These are phyloP conservation scores for Sturnus vulgaris DNA, from an alignment of 2,113 vertebrate genomes.

Conservation along the genomic window DNA sequence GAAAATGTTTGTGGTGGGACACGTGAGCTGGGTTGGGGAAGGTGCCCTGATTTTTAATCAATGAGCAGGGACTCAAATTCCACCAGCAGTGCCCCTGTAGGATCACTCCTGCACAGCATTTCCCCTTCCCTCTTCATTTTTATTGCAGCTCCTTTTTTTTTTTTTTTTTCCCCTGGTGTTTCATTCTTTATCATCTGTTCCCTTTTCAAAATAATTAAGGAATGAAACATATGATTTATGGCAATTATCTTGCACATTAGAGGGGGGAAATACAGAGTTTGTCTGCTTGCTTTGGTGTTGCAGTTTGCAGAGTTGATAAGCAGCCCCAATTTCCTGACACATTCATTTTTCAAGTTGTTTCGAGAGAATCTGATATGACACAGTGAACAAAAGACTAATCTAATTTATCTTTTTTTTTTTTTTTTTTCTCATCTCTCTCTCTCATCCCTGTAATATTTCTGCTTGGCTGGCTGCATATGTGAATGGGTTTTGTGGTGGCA, in stretches of 20 bases:
- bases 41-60: background rate
- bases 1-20: background rate
- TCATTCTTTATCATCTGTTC: background rate
- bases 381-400: background rate
- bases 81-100: background rate
- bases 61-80: background rate
- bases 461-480: background rate
- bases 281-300: background rate
- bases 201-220: background rate
- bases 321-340: background rate
- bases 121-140: background rate
- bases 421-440: background rate
- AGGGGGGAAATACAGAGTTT: background rate
- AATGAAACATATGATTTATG: background rate
- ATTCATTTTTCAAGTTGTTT: background rate
- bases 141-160: background rate
- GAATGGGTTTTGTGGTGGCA: background rate
- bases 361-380: background rate
- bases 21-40: background rate
- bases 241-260: background rate
- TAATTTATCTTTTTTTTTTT: background rate
- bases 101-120: background rate
- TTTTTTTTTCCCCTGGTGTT: background rate
- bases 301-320: background rate
- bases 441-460: background rate